phyloP scores from a whole-genome alignment of 2,888 invertebrate species.

The Hemicrepidius hirtus region DNA sequence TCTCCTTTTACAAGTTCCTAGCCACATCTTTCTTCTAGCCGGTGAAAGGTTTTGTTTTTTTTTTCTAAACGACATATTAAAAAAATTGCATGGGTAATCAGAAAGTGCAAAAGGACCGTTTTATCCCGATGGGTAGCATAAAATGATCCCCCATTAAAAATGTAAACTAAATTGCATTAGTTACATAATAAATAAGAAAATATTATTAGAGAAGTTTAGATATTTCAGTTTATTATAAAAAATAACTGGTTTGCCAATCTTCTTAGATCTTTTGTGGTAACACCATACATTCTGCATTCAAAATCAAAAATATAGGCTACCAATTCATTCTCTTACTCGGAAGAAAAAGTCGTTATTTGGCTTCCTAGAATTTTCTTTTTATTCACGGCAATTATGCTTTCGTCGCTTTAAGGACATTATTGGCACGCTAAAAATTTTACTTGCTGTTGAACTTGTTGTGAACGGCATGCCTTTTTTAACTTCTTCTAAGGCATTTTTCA shows the following conservation, averaged over 20 bases:
- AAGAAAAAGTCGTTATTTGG: neutral
- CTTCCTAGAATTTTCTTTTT: constrained; percentile 3
- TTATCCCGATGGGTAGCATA: too few relatives aligned
- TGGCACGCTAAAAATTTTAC: constrained; percentile 16
- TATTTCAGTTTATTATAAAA: too few relatives aligned
- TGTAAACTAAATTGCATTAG: too few relatives aligned
- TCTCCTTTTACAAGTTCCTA: too few relatives aligned
- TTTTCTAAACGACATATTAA: too few relatives aligned
- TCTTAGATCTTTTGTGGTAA: constrained; percentile 16
- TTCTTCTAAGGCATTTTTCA: constrained; percentile 19
- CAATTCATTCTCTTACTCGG: neutral
- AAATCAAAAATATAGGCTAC: constrained; percentile 1
- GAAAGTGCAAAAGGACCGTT: too few relatives aligned
- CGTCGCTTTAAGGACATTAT: constrained; percentile 22
- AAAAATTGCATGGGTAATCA: too few relatives aligned
- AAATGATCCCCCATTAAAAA: too few relatives aligned
- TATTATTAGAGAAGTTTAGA: too few relatives aligned
- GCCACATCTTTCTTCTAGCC: too few relatives aligned
- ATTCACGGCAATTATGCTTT: neutral
- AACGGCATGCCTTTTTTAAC: constrained; percentile 21
- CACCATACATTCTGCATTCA: constrained; percentile 12
- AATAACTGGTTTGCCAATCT: constrained; percentile 14
- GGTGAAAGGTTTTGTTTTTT: too few relatives aligned
- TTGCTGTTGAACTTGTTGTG: constrained; percentile 27
- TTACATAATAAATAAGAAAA: too few relatives aligned